Base-by-base conservation (phyloP, 2,797 vertebrate genomes). In the Petrocephalus sullivani region DNA sequence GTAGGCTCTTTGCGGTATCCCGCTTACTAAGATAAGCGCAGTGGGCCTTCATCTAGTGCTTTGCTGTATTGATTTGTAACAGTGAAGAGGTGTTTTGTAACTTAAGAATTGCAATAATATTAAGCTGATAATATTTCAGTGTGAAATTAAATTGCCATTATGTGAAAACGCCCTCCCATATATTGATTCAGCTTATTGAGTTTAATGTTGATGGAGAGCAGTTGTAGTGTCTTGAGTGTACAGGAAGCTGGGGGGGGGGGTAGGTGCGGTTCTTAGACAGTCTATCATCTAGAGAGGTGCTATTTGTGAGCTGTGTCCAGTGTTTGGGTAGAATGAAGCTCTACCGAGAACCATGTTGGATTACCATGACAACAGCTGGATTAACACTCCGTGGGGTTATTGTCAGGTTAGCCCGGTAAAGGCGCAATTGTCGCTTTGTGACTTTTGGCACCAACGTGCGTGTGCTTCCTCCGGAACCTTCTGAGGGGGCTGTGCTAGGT, bases 111-210 rank as follows among this genome's bases (percentile, higher is more conserved):
- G 64, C 64, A 37, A 37, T 71, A 71, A 71, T 71, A 37, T 71
- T n/a, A 51, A 51, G 33, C 78, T n/a, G 46, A 51, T 49, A 81
- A 41, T 82, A 82, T 82, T 82, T 82, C 46, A 8, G 49, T 51
- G 49, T 82, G 78, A 82, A 51, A 82, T n/a, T 46, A 82, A 82
- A 82, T 82, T 82, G 14, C 8, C 7, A 12, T 51, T 46, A 23
- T 51, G 78, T 51, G 78, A 82, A 51, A 82, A 21, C 4, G 19
- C 37, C 19, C 41, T 28, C 78, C n/a, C 19, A 82, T 46, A 9
- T 82, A 82, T 82, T 82, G 78, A 51, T 82, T 82, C 78, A 12
- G n/a, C 46, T 82, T n/a, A 46, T 82, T 51, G 49, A 82, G 16
- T 82, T 51, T 46, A 46, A 82, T 71, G 37, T 71, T 71, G 64